Conservation (phyloP, 2,113 vertebrate genomes). For the Gulo gulo region DNA sequence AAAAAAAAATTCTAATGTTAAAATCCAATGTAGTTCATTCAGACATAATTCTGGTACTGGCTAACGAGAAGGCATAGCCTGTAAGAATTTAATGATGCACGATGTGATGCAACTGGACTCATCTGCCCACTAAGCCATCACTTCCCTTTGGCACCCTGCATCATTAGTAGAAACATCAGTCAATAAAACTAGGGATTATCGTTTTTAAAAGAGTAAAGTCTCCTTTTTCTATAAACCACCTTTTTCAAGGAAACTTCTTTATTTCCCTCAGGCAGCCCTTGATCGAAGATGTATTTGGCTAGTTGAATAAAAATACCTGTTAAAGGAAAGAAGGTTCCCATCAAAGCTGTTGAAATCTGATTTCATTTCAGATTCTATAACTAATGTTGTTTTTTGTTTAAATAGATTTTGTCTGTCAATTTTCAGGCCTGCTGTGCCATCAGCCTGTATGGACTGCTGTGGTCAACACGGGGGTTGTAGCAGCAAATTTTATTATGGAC, state of each 20-base stretch:
- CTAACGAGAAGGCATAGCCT: background rate
- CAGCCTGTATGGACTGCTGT: slow-evolving; percentile 83
- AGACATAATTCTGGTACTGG: background rate
- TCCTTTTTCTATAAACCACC: slow-evolving; percentile 17
- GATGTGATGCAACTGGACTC: background rate
- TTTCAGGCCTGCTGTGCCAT: slow-evolving; percentile 84
- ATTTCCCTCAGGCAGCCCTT: slow-evolving; percentile 42
- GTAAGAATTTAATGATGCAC: background rate
- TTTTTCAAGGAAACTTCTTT: slow-evolving; percentile 31
- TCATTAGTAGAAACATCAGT: background rate
- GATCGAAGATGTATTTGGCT: slow-evolving; percentile 48
- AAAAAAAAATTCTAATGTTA: background rate
- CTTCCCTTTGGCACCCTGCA: background rate
- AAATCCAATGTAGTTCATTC: background rate
- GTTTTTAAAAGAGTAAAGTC: slow-evolving; percentile 37
- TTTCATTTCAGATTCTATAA: slow-evolving; percentile 83
- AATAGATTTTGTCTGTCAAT: slow-evolving; percentile 88
- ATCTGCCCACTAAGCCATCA: background rate
- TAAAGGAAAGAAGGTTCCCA: slow-evolving; percentile 70
- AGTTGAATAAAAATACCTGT: slow-evolving; percentile 73
- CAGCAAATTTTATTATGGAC: slow-evolving; percentile 87
- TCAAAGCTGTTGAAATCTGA: slow-evolving; percentile 82
- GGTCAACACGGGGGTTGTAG: slow-evolving; percentile 83
- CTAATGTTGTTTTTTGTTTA: slow-evolving; percentile 83
- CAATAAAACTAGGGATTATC: background rate